phyloP scores from a whole-genome alignment of 2,113 vertebrate genomes.

The Channa maculata region DNA sequence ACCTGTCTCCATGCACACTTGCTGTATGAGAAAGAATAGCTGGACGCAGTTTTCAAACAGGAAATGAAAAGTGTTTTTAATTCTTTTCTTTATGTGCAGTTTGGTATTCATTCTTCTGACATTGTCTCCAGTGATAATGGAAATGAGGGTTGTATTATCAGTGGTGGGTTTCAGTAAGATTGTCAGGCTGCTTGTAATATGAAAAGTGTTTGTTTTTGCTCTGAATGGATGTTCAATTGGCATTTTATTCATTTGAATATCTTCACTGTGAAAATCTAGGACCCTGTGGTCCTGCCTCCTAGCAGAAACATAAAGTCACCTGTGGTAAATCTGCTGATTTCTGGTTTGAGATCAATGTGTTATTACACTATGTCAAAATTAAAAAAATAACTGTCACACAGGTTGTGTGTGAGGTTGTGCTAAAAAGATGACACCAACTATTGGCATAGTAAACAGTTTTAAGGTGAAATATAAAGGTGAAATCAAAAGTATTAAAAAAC shows the following conservation, averaged over 20 bases:
- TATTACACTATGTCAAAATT: no score
- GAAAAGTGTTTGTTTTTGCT: constrained; percentile 31
- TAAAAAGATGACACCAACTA: no score
- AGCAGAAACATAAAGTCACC: no score
- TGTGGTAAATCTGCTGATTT: no score
- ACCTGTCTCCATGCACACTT: constrained; percentile 9
- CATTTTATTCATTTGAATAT: constrained; percentile 20
- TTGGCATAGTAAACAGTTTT: no score
- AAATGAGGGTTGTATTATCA: constrained; percentile 5
- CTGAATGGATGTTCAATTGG: constrained; percentile 45
- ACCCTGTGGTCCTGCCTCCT: not conserved
- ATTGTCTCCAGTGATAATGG: constrained; percentile 11
- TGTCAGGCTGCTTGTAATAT: constrained; percentile 9
- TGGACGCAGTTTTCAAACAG: constrained; percentile 29
- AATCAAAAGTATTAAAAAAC: no score
- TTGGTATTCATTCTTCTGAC: constrained; percentile 23
- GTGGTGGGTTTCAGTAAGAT: not conserved
- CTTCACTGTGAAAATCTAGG: not conserved
- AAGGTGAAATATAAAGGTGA: no score
- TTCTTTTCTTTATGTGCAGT: constrained; percentile 24
- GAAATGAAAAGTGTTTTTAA: constrained; percentile 53
- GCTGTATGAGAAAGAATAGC: constrained; percentile 24
- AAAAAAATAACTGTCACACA: no score
- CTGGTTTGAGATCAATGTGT: no score
- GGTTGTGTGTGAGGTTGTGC: no score